Evolutionary conservation across 2,888 invertebrate species (phyloP).

Genomic region (Reticulitermes lucifugus): DNA sequence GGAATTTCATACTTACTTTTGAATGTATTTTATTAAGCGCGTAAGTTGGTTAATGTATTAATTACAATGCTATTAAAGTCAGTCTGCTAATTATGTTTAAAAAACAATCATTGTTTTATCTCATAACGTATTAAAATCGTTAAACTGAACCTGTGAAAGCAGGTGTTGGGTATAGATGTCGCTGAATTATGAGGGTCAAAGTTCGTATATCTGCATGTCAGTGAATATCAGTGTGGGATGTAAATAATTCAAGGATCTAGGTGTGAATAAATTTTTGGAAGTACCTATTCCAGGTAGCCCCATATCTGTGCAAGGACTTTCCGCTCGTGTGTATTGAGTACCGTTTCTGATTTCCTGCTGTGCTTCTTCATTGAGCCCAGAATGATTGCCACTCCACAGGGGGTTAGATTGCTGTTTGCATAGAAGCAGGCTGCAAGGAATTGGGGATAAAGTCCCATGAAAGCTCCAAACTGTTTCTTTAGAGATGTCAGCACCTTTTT

Average conservation of each 20-base stretch:
- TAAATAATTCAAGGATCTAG: not conserved
- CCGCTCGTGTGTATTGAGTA: not conserved
- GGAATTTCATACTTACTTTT: no score
- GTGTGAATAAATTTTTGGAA: not conserved
- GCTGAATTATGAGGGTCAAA: no score
- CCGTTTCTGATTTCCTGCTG: not conserved
- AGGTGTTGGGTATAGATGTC: no score
- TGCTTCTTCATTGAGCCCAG: not conserved
- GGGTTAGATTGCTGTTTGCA: constrained; percentile 28
- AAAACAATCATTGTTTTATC: no score
- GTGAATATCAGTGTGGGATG: not conserved
- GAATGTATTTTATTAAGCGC: no score
- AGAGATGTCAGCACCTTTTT: constrained; percentile 25
- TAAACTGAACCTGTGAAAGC: no score
- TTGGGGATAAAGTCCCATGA: not conserved
- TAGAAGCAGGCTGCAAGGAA: not conserved
- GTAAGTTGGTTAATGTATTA: no score
- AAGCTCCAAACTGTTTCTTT: not conserved
- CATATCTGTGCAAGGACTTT: not conserved
- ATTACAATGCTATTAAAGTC: no score
- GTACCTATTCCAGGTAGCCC: not conserved
- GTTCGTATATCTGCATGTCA: no score
- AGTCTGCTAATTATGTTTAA: no score
- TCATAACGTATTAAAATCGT: no score
- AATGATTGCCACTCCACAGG: constrained; percentile 5